Percentiles rank a stretch among this genome's conserved stretches.
Conservation (phyloP, 2,797 vertebrate species). For the Leuciscus waleckii region DNA sequence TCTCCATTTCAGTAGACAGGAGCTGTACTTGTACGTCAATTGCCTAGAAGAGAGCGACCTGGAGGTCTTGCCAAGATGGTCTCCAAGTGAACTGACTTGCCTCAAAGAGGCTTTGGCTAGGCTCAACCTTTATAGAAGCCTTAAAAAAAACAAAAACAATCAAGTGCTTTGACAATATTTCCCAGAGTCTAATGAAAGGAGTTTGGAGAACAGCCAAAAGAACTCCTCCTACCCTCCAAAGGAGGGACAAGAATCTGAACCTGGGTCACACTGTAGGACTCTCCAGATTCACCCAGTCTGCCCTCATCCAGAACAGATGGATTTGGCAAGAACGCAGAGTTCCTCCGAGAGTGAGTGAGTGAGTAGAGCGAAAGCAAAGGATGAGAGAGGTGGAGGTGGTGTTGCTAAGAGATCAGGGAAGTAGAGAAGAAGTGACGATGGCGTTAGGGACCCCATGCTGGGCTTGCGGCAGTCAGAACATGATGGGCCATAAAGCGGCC, state of each 20-base stretch:
- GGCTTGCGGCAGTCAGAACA: conserved; percentile 30
- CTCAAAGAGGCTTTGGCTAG: conserved; percentile 10
- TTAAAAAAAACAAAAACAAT: conserved; percentile 9
- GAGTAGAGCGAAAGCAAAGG: background rate
- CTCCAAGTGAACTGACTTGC: conserved; percentile 22
- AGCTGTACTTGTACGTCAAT: background rate
- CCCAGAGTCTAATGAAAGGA: conserved; percentile 19
- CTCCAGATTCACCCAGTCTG: conserved; percentile 39
- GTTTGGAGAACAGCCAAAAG: background rate
- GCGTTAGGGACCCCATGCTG: conserved; percentile 46
- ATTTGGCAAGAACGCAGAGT: conserved; percentile 31
- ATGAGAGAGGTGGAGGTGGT: conserved; percentile 59
- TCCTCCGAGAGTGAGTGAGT: conserved; percentile 54
- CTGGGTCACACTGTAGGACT: conserved; percentile 25
- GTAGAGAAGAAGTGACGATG: conserved; percentile 38
- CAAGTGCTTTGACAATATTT: conserved; percentile 15
- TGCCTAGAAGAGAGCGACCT: background rate
- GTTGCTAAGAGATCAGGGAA: conserved; percentile 71
- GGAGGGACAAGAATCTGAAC: conserved; percentile 28
- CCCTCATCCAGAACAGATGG: conserved; percentile 39
- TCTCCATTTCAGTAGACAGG: background rate
- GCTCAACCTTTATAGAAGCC: conserved; percentile 22
- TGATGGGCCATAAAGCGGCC: conserved; percentile 71
- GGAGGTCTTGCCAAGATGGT: conserved; percentile 16
- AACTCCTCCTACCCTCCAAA: background rate